A percentile compares a stretch with the other conserved stretches of the same genome.
Evolutionary conservation across 2,888 invertebrate genomes (phyloP).

Genomic region (Steinernema carpocapsae): DNA sequence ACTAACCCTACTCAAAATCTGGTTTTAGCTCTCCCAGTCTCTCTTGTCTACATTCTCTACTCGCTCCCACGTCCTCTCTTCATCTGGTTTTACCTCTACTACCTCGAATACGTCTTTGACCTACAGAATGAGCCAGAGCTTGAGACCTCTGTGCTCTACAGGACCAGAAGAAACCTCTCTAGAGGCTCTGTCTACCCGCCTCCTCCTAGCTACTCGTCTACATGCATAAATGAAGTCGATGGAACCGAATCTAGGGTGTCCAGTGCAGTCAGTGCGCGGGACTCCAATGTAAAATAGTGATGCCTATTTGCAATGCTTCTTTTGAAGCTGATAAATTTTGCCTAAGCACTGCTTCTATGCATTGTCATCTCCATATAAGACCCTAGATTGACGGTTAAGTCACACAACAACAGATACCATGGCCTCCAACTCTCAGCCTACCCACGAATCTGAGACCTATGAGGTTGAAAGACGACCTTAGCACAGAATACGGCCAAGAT

Average conservation of each 20-base stretch:
- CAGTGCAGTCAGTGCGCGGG: background rate
- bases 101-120: conserved; percentile 17
- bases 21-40: background rate
- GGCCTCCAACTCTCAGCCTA: no score
- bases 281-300: background rate
- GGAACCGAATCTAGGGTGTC: background rate
- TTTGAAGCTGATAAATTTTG: background rate
- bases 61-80: conserved; percentile 3
- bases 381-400: no score
- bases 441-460: no score
- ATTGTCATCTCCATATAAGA: no score
- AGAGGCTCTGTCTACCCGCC: background rate
- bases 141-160: conserved; percentile 13
- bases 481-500: no score
- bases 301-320: background rate
- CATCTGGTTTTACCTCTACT: conserved; percentile 24
- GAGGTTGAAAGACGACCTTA: no score
- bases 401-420: no score
- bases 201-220: background rate
- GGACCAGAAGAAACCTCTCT: background rate
- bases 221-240: background rate
- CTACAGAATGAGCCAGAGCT: background rate
- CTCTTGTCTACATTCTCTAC: conserved; percentile 18
- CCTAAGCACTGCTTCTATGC: no score
- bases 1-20: background rate